Evolutionary conservation across 2,888 invertebrate species (phyloP).

Genomic region (Drosophila melanosoma): DNA sequence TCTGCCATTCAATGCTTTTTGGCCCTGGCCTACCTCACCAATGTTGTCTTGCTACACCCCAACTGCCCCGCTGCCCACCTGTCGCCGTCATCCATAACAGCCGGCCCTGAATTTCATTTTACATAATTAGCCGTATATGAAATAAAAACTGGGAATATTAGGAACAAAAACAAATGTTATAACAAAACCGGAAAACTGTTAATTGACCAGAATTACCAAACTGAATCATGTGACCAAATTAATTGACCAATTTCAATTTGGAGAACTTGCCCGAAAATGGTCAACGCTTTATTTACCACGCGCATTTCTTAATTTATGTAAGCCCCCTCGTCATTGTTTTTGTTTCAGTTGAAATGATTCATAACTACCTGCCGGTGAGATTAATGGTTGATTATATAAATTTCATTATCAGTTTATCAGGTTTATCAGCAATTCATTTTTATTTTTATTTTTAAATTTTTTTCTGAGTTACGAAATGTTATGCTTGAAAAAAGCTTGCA

Average conservation of each 20-base stretch:
- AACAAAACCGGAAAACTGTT: background rate
- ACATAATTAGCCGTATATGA: slow-evolving; percentile 36
- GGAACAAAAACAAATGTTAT: slow-evolving; percentile 1
- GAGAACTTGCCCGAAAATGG: background rate
- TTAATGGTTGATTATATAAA: slow-evolving; percentile 57
- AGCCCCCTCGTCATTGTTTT: slow-evolving; percentile 19
- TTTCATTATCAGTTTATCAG: slow-evolving; percentile 68
- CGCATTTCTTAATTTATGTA: slow-evolving; percentile 39
- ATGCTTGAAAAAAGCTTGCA: background rate
- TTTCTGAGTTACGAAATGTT: slow-evolving; percentile 41
- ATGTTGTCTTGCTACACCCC: slow-evolving; percentile 7
- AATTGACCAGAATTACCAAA: slow-evolving; percentile 4
- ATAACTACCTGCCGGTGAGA: slow-evolving; percentile 43
- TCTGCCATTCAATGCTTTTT: slow-evolving; percentile 8
- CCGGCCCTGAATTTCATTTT: slow-evolving; percentile 27
- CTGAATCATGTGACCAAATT: slow-evolving; percentile 27
- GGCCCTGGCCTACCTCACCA: slow-evolving; percentile 59
- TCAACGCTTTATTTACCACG: slow-evolving; percentile 8
- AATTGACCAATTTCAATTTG: slow-evolving; percentile 23
- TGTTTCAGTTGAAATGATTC: slow-evolving; percentile 48
- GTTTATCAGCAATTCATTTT: slow-evolving; percentile 33
- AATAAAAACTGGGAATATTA: background rate
- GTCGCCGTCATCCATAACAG: slow-evolving; percentile 37
- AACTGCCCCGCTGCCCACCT: slow-evolving; percentile 37
- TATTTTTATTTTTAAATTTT: slow-evolving; percentile 13